Evolutionary conservation across 2,888 invertebrate genomes (phyloP).

Genomic region (Thumatha senex): DNA sequence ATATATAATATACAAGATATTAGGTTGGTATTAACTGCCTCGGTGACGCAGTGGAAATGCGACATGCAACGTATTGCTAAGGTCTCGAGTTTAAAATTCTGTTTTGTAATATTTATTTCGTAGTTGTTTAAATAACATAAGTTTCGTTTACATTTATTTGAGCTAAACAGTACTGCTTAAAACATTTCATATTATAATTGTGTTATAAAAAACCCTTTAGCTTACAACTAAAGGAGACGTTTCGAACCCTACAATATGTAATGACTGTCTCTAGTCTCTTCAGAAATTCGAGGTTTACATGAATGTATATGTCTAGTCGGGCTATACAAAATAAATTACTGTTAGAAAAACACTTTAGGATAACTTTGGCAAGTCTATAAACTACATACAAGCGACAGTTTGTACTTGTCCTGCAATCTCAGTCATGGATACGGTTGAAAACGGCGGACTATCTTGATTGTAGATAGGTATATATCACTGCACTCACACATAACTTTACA

Average conservation of each 20-base stretch:
- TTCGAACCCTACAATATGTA: too few species aligned
- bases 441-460: slow-evolving; percentile 6
- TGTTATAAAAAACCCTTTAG: too few species aligned
- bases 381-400: slow-evolving; percentile 45
- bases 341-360: slow-evolving; percentile 43
- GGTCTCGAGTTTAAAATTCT: too few species aligned
- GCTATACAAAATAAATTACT: slow-evolving; percentile 29
- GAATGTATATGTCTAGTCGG: slow-evolving; percentile 26
- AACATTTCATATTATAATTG: too few species aligned
- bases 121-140: too few species aligned
- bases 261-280: too few species aligned
- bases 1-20: not conserved
- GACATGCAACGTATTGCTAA: not conserved
- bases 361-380: slow-evolving; percentile 68
- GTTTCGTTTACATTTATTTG: too few species aligned
- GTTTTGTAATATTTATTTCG: too few species aligned
- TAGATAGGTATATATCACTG: not conserved
- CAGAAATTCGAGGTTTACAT: too few species aligned
- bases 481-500: not conserved
- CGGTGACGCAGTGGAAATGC: not conserved
- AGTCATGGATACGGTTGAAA: slow-evolving; percentile 51
- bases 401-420: slow-evolving; percentile 54
- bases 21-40: too few species aligned
- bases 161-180: too few species aligned
- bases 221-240: too few species aligned